phyloP scores from a whole-genome alignment of 2,113 vertebrate species.

The Mustela lutreola region DNA sequence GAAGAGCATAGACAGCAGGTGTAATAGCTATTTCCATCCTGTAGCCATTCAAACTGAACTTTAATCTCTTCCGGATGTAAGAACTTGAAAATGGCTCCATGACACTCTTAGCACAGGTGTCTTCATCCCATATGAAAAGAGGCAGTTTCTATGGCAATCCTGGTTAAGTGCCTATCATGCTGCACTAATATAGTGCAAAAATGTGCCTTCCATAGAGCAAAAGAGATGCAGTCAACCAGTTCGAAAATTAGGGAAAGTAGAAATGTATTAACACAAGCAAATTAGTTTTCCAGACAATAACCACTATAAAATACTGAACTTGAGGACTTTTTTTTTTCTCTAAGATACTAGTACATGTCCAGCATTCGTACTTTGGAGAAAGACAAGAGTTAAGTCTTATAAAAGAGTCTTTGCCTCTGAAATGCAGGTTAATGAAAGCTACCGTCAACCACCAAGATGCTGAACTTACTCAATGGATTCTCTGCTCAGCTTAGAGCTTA shows the following conservation, averaged over 20 bases:
- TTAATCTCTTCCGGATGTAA: conserved; percentile 88
- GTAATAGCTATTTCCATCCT: conserved; percentile 82
- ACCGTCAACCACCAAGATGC: conserved; percentile 76
- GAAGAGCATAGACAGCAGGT: conserved; percentile 79
- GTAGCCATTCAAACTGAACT: conserved; percentile 84
- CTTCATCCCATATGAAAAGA: conserved; percentile 93
- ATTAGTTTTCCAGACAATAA: conserved; percentile 89
- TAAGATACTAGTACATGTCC: conserved; percentile 78
- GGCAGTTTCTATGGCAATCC: conserved; percentile 95
- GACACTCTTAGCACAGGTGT: conserved; percentile 90
- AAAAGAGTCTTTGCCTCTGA: conserved; percentile 84
- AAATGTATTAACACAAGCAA: conserved; percentile 88
- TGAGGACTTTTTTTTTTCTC: conserved; percentile 86
- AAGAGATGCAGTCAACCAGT: conserved; percentile 91
- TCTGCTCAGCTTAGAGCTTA: conserved; percentile 75
- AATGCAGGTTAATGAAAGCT: conserved; percentile 81
- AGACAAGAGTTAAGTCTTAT: conserved; percentile 81
- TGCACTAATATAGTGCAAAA: conserved; percentile 99
- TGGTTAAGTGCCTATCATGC: conserved; percentile 96
- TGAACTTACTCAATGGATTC: conserved; percentile 76
- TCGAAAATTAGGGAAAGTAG: conserved; percentile 89
- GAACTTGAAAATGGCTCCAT: conserved; percentile 81
- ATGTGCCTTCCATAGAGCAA: conserved; percentile 92
- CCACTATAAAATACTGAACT: conserved; percentile 88
- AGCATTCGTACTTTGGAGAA: conserved; percentile 82